These are phyloP conservation scores for Leucophenga varia DNA, from an alignment of 1,140 invertebrate species.

Conservation along the genomic window DNA sequence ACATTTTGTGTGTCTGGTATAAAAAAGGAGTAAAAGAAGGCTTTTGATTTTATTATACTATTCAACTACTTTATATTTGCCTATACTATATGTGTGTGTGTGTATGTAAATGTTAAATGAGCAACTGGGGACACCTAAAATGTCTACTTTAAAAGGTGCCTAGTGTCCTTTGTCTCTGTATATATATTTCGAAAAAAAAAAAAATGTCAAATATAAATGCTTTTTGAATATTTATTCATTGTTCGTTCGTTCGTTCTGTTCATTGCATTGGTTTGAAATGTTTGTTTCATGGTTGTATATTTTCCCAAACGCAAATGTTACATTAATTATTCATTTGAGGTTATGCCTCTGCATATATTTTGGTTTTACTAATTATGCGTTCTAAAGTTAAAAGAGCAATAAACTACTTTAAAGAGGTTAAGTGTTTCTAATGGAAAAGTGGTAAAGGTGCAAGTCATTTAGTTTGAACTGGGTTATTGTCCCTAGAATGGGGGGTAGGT, in stretches of 20 bases:
- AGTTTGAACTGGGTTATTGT: no score
- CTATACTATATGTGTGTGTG: no score
- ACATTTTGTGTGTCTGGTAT: no score
- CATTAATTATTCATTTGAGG: slow-evolving; percentile 46
- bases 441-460: no score
- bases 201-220: slow-evolving; percentile 24
- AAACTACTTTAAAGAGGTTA: no score
- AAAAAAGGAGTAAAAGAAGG: slow-evolving; percentile 24
- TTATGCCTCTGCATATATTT: slow-evolving; percentile 4
- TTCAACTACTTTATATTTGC: slow-evolving; percentile 8
- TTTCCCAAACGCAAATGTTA: neutral
- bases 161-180: neutral
- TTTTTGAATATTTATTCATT: slow-evolving; percentile 38
- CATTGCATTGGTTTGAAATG: slow-evolving; percentile 12
- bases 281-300: slow-evolving; percentile 4
- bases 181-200: slow-evolving; percentile 10
- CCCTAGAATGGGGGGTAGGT: no score
- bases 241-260: neutral
- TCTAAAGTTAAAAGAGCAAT: no score
- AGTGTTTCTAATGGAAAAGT: no score
- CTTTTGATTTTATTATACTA: slow-evolving; percentile 27
- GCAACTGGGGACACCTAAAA: slow-evolving; percentile 30
- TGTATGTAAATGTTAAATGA: slow-evolving; percentile 28
- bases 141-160: slow-evolving; percentile 21
- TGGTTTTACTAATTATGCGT: no score